Conservation (phyloP, 2,797 vertebrate genomes). For the Cossypha polioptera region DNA sequence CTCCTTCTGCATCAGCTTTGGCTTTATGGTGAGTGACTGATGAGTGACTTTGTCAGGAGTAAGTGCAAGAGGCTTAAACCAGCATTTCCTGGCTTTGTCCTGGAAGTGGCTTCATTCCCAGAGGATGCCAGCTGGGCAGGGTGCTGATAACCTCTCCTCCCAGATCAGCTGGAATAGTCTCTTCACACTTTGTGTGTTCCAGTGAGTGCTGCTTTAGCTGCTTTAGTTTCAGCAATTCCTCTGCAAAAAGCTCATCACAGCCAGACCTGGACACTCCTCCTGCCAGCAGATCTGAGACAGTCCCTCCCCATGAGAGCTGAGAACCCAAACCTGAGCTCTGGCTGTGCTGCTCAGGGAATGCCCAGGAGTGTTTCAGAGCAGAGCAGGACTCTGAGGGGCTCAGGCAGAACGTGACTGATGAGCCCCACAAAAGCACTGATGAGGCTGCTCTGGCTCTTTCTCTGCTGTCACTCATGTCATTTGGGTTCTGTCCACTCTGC, state of each 20-base stretch:
- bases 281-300: not conserved
- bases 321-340: not conserved
- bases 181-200: not conserved
- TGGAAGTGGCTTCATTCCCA: not conserved
- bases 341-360: not conserved
- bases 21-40: not conserved
- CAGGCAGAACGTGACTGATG: not conserved
- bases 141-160: not conserved
- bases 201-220: not conserved
- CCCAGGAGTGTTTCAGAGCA: not conserved
- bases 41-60: not conserved
- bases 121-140: not conserved
- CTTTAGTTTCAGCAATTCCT: not conserved
- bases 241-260: not conserved
- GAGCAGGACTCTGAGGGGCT: not conserved
- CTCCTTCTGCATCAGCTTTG: not conserved
- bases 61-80: not conserved
- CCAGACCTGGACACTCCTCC: not conserved
- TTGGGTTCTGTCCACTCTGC: not conserved
- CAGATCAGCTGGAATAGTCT: not conserved
- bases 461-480: not conserved
- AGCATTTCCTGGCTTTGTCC: not conserved
- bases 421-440: not conserved
- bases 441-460: conserved; percentile 28
- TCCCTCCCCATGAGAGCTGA: not conserved